phyloP scores from a whole-genome alignment of 1,140 invertebrate genomes.

The Caenorhabditis inopinata region DNA sequence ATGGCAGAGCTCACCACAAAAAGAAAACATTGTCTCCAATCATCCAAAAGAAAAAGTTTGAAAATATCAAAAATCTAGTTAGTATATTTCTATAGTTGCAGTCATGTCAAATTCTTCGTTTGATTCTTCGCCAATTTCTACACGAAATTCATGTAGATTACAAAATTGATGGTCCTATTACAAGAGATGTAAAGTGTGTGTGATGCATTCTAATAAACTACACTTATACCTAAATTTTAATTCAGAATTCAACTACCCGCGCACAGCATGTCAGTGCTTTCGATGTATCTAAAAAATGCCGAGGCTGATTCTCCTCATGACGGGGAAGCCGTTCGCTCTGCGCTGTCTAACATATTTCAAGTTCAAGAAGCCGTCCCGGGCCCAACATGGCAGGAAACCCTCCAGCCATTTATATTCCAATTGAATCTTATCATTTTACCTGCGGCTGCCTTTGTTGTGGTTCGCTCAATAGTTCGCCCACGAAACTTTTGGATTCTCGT shows the following conservation, averaged over 20 bases:
- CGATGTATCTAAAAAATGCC: not conserved
- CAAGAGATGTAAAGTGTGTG: not conserved
- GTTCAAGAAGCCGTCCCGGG: not conserved
- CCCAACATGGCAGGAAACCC: not conserved
- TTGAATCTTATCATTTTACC: not conserved
- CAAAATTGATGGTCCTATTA: not conserved
- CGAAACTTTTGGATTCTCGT: constrained; percentile 23
- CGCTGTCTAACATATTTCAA: not conserved
- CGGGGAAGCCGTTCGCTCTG: not conserved
- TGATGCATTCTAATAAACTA: too few species aligned
- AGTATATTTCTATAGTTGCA: not conserved
- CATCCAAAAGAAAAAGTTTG: too few species aligned
- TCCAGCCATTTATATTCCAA: not conserved
- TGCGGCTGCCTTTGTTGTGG: not conserved
- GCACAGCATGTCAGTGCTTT: constrained; percentile 5
- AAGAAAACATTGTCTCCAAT: not conserved
- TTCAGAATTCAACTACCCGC: not conserved
- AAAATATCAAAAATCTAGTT: too few species aligned
- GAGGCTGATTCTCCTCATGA: not conserved
- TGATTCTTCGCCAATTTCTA: not conserved
- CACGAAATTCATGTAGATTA: not conserved
- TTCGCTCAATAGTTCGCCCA: not conserved
- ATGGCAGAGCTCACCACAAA: not conserved
- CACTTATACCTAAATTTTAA: too few species aligned
- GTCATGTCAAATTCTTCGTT: constrained; percentile 1